Evolutionary conservation across 2,888 invertebrate species (phyloP).

Genomic region (Coecobrya sp.): DNA sequence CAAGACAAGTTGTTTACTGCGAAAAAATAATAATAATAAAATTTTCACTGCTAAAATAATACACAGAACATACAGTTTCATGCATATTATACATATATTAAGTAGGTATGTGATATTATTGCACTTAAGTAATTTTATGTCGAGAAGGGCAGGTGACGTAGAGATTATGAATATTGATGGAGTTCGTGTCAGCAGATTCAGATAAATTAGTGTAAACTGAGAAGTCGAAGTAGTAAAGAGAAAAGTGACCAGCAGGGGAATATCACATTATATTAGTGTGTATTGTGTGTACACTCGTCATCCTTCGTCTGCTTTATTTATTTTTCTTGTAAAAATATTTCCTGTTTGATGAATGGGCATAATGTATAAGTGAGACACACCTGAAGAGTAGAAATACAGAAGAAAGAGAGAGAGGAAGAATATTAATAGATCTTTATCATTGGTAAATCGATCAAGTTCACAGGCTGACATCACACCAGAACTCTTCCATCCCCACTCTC

Average conservation of each 20-base stretch:
- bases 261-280: neutral
- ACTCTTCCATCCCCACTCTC: neutral
- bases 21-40: slow-evolving; percentile 52
- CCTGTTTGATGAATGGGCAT: slow-evolving; percentile 49
- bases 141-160: slow-evolving; percentile 2
- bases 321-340: slow-evolving; percentile 36
- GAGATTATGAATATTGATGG: slow-evolving; percentile 64
- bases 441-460: slow-evolving; percentile 46
- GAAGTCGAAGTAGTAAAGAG: neutral
- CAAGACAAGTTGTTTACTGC: slow-evolving; percentile 56
- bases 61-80: neutral
- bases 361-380: slow-evolving; percentile 32
- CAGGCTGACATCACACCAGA: slow-evolving; percentile 37
- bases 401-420: neutral
- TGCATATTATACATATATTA: no score
- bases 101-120: neutral
- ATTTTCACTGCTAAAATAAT: neutral
- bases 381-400: slow-evolving; percentile 4
- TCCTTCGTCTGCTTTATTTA: neutral
- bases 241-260: slow-evolving; percentile 40
- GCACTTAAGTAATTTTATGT: slow-evolving; percentile 45
- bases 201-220: slow-evolving; percentile 35
- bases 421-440: slow-evolving; percentile 43
- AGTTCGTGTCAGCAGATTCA: slow-evolving; percentile 47
- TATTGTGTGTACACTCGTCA: neutral